Conservation (phyloP, 2,797 vertebrate species). For the Notamacropus eugenii region DNA sequence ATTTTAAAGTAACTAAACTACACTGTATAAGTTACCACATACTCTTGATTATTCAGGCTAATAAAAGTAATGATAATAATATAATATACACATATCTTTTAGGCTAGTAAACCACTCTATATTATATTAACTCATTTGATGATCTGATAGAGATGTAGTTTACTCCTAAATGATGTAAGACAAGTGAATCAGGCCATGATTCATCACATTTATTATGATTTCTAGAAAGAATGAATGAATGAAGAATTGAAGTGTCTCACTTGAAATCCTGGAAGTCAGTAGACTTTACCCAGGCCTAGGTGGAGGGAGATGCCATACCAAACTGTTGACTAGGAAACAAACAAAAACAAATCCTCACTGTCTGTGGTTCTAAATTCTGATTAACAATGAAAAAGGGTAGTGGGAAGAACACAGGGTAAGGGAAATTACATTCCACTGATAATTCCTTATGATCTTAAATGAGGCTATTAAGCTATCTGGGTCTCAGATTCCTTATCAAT, state of each 20-base stretch:
- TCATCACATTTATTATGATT: conserved; percentile 36
- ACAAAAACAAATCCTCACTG: not conserved
- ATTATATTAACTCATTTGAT: not conserved
- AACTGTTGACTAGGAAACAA: not conserved
- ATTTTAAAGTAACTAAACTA: conserved; percentile 28
- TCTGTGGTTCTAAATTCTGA: not conserved
- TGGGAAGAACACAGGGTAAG: not conserved
- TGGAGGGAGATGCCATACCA: not conserved
- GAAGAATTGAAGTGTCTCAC: not conserved
- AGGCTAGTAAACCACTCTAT: not conserved
- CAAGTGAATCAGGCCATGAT: not conserved
- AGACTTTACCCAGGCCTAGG: not conserved
- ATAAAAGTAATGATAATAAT: not conserved
- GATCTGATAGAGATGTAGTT: not conserved
- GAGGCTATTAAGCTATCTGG: not conserved
- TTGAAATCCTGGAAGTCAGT: not conserved
- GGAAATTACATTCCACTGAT: not conserved
- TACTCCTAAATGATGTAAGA: conserved; percentile 36
- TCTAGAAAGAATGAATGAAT: conserved; percentile 1
- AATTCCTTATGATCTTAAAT: not conserved
- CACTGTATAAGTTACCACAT: not conserved
- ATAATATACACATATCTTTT: not conserved
- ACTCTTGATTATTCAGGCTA: conserved; percentile 7
- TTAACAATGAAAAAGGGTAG: not conserved
- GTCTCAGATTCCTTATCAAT: not conserved